Conservation (phyloP, 23 tunicate species). For the Ascidia mentula region DNA sequence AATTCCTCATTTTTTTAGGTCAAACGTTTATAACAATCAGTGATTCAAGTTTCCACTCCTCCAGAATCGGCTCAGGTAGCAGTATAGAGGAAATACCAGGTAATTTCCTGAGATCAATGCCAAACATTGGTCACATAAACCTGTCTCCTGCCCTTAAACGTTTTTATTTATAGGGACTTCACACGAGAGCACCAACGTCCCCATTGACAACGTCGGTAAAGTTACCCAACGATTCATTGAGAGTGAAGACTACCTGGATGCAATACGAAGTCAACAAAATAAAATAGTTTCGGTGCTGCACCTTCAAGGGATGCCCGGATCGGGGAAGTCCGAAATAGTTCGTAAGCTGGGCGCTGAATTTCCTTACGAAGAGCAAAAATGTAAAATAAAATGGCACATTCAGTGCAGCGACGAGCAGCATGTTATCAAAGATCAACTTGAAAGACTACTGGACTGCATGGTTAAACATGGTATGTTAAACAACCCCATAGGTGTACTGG, state of each 20-base stretch:
- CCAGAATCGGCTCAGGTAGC: too few species aligned
- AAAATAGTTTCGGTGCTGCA: background rate
- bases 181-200: background rate
- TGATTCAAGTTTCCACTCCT: too few species aligned
- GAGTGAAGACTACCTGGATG: background rate
- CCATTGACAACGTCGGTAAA: background rate
- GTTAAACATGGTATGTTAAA: background rate
- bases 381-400: background rate
- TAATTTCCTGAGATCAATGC: too few species aligned
- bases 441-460: background rate
- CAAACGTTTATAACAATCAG: too few species aligned
- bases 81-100: too few species aligned
- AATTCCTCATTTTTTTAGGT: too few species aligned
- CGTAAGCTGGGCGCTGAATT: background rate
- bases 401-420: background rate
- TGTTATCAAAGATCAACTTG: background rate
- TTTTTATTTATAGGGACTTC: too few species aligned
- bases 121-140: too few species aligned
- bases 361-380: background rate
- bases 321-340: background rate
- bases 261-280: background rate
- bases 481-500: background rate
- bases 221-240: background rate
- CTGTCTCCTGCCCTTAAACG: too few species aligned
- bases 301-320: background rate